Evolutionary conservation across 2,888 invertebrate genomes (phyloP).

Genomic region (Catocala nupta): DNA sequence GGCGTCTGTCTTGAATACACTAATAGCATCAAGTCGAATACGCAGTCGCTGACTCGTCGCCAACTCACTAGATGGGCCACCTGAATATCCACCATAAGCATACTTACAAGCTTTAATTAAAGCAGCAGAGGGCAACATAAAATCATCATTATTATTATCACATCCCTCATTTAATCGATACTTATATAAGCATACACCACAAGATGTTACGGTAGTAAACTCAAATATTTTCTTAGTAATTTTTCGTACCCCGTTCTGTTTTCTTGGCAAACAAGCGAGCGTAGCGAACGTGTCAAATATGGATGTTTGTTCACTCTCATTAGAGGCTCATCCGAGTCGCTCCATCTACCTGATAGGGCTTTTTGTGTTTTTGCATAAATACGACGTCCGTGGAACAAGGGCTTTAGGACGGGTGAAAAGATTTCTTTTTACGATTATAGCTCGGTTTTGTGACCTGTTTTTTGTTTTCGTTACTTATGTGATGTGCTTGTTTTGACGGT

Average conservation of each 20-base stretch:
- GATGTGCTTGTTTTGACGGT: too few species aligned
- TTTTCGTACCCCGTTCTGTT: slow-evolving; percentile 6
- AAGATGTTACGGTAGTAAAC: slow-evolving; percentile 3
- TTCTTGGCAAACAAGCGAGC: slow-evolving; percentile 24
- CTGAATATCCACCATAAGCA: too few species aligned
- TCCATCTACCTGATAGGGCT: slow-evolving; percentile 40
- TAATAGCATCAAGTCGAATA: too few species aligned
- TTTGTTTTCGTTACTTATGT: not conserved
- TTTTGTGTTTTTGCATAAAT: slow-evolving; percentile 5
- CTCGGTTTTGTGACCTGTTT: slow-evolving; percentile 13
- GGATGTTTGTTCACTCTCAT: slow-evolving; percentile 44
- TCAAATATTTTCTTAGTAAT: not conserved
- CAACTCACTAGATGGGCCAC: too few species aligned
- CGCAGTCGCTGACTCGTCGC: too few species aligned
- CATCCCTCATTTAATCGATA: too few species aligned
- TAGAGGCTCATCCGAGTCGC: slow-evolving; percentile 23
- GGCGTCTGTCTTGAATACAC: too few species aligned
- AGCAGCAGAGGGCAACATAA: too few species aligned
- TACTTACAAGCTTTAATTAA: too few species aligned
- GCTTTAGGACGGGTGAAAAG: slow-evolving; percentile 20
- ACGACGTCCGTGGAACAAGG: slow-evolving; percentile 1
- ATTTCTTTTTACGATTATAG: slow-evolving; percentile 41
- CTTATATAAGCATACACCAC: not conserved
- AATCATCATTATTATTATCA: too few species aligned
- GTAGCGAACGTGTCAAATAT: slow-evolving; percentile 37